phyloP scores from a whole-genome alignment of 2,113 vertebrate genomes.

The Gallinago jamesoni region DNA sequence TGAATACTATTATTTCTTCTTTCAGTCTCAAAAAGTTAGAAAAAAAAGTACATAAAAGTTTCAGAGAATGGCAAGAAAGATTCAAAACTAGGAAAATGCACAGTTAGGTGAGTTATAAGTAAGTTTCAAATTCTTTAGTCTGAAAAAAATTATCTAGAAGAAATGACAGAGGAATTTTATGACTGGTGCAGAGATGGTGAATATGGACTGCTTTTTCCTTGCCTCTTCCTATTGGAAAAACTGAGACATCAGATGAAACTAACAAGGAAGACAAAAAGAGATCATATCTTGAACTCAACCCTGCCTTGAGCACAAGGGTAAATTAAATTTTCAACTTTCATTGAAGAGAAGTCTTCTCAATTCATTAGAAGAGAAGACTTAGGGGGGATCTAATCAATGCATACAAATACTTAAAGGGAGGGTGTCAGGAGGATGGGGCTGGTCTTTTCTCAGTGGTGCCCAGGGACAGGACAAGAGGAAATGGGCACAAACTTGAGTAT shows the following conservation, averaged over 20 bases:
- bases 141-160: not conserved
- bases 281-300: rapidly evolving
- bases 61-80: not conserved
- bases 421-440: no score
- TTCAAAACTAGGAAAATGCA: not conserved
- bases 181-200: not conserved
- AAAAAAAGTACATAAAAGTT: not conserved
- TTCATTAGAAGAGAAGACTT: no score
- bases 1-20: not conserved
- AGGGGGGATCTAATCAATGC: no score
- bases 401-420: no score
- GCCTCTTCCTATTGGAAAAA: not conserved
- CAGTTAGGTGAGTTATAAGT: not conserved
- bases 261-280: not conserved
- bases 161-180: not conserved
- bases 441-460: no score
- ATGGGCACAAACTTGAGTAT: no score
- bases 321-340: not conserved
- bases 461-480: no score
- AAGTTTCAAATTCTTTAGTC: not conserved
- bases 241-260: not conserved
- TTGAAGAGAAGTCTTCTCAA: no score
- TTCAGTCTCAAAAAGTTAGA: not conserved
- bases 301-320: not conserved
- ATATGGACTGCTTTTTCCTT: not conserved